Conservation (phyloP, 2,113 vertebrate genomes). For the Oryzias curvinotus region DNA sequence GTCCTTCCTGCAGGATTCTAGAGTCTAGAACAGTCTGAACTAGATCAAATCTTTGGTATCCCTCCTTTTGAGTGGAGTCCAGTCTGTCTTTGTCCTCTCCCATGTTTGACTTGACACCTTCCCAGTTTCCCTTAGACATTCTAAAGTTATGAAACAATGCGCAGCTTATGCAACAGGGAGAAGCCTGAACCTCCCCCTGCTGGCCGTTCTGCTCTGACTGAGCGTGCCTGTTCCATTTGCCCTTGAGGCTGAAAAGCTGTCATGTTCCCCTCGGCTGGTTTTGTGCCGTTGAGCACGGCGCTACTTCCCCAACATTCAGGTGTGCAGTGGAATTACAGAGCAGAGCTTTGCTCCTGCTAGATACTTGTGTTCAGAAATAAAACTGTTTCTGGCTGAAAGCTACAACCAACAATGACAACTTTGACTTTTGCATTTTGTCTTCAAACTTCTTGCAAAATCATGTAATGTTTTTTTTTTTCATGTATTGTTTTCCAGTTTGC, state of each 20-base stretch:
- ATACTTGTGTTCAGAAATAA: too few relatives aligned
- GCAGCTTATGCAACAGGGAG: conserved; percentile 6
- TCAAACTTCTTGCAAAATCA: conserved; percentile 73
- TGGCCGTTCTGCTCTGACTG: conserved; percentile 29
- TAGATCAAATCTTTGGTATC: background rate
- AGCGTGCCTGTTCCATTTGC: conserved; percentile 10
- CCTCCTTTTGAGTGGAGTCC: conserved; percentile 2
- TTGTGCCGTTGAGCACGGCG: too few relatives aligned
- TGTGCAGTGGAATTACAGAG: conserved; percentile 56
- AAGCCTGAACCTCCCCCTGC: conserved; percentile 51
- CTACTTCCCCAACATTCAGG: conserved; percentile 37
- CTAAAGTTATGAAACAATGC: conserved; percentile 13
- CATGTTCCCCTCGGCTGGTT: conserved; percentile 16
- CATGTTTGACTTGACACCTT: conserved; percentile 4
- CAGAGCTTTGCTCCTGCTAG: conserved; percentile 50
- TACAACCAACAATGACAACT: background rate
- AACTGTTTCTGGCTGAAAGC: too few relatives aligned
- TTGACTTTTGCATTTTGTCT: conserved; percentile 76
- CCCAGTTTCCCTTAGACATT: conserved; percentile 6
- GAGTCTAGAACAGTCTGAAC: background rate
- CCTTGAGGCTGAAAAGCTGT: conserved; percentile 48
- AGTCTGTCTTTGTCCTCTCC: conserved; percentile 5
- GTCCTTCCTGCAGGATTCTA: conserved; percentile 7
- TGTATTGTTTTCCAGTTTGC: conserved; percentile 70
- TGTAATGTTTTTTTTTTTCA: conserved; percentile 66